Base-by-base conservation (phyloP, 2,797 vertebrate genomes). In the Dicrostonyx torquatus region DNA sequence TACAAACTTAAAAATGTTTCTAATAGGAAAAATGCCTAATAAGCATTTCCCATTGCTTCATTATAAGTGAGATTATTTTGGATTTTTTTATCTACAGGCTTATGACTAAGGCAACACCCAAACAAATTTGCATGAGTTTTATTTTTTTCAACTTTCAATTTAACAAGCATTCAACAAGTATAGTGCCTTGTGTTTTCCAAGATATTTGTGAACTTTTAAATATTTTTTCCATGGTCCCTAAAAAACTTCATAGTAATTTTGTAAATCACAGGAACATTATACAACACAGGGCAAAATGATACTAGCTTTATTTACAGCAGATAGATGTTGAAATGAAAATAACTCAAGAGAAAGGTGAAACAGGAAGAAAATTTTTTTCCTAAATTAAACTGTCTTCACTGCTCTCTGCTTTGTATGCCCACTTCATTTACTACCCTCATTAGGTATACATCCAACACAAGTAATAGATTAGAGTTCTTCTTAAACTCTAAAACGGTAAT, bases 291-390 rank as follows among this genome's bases (percentile, higher is more conserved):
- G 55, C 4, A n/a, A 70, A 78, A 31, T 48, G 7, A 64, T 60
- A 68, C 14, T 60, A 82, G 53, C 92, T 40, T 60, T 34, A 84
- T 87, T 62, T 95, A 48, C 87, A 26, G 60, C 40, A 66, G 43
- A 78, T 4, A 62, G 17, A 66, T 87, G 58, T 18, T 50, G 18
- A 5, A 94, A 50, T 72, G 29, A 89, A 94, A 94, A 95, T 88
- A 94, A 84, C n/a, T n/a, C n/a, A 94, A 86, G 18, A 62, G 40
- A 14, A 94, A 87, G 26, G 84, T 53, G 72, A 93, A 70, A 96
- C 22, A 1, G 43, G 93, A 45, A 83, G 31, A 93, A 14, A 82
- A 66, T 85, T 85, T 84, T 73, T 76, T 76, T 94, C 20, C 40
- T 85, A 89, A 64, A 82, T 60, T 70, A 55, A 92, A 20, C 77